Percentiles rank a stretch among this genome's conserved stretches.
Conservation (phyloP, 64 coral and sea anemone species). For the Acropora tenuis region DNA sequence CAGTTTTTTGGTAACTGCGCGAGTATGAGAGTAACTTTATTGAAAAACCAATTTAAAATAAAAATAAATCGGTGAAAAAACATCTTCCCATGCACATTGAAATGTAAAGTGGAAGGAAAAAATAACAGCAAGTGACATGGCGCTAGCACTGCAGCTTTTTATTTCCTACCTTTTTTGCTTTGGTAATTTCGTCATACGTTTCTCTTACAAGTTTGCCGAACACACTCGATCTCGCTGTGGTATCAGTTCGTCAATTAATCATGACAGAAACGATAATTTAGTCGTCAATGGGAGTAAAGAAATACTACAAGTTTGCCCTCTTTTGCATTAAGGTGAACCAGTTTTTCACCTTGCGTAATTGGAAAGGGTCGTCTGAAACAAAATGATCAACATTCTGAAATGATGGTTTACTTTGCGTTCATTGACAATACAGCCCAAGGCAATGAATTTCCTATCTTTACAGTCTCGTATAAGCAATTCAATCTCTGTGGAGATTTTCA, state of each 20-base stretch:
- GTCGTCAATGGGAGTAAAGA: neutral
- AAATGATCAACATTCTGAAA: neutral
- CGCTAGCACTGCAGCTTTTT: neutral
- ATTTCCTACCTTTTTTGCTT: neutral
- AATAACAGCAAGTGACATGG: no score
- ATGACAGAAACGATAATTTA: neutral
- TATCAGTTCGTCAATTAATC: neutral
- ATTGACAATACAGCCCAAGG: no score
- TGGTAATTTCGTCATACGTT: neutral
- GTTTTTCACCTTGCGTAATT: no score
- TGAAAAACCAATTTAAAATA: neutral
- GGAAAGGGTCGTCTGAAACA: neutral
- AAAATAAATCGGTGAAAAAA: neutral
- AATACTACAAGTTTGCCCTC: neutral
- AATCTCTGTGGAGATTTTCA: no score
- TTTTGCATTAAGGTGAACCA: no score
- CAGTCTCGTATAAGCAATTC: no score
- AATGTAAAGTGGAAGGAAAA: neutral
- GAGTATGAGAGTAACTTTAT: no score
- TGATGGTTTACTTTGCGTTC: no score
- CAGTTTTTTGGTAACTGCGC: neutral
- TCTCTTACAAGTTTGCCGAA: neutral
- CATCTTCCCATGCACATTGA: neutral
- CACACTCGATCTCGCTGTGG: neutral
- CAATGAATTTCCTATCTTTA: no score